phyloP scores from a whole-genome alignment of 2,888 invertebrate genomes.

The Abrostola triplasia region DNA sequence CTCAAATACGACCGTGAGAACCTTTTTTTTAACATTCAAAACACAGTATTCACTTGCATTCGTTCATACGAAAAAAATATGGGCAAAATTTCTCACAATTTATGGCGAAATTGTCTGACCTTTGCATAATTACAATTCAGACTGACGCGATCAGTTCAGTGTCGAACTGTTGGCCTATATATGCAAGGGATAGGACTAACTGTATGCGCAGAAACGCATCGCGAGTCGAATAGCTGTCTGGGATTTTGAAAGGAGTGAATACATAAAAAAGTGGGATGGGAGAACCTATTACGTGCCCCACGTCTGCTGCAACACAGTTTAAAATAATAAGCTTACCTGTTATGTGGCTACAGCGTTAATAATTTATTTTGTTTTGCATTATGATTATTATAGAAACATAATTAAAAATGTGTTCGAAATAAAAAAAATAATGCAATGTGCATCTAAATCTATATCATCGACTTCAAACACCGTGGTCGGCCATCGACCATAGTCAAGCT shows the following conservation, averaged over 20 bases:
- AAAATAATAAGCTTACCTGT: constrained; percentile 66
- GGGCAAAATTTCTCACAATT: constrained; percentile 60
- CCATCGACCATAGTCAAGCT: constrained; percentile 69
- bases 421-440: constrained; percentile 75
- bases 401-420: constrained; percentile 61
- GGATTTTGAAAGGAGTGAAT: constrained; percentile 76
- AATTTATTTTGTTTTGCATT: constrained; percentile 64
- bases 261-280: constrained; percentile 76
- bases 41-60: constrained; percentile 74
- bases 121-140: constrained; percentile 66
- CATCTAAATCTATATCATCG: constrained; percentile 65
- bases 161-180: constrained; percentile 67
- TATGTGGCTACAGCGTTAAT: constrained; percentile 52
- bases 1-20: constrained; percentile 77
- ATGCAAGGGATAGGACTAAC: constrained; percentile 57
- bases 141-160: constrained; percentile 47
- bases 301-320: constrained; percentile 61
- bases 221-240: constrained; percentile 67
- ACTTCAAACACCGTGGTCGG: constrained; percentile 79
- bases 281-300: constrained; percentile 73
- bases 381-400: constrained; percentile 67
- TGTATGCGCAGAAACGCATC: constrained; percentile 77
- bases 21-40: constrained; percentile 66
- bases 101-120: constrained; percentile 74
- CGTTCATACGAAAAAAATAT: constrained; percentile 69